A percentile compares a stretch with the other conserved stretches of the same genome.
Conservation (phyloP, 2,113 vertebrate genomes). For the Nicator chloris region DNA sequence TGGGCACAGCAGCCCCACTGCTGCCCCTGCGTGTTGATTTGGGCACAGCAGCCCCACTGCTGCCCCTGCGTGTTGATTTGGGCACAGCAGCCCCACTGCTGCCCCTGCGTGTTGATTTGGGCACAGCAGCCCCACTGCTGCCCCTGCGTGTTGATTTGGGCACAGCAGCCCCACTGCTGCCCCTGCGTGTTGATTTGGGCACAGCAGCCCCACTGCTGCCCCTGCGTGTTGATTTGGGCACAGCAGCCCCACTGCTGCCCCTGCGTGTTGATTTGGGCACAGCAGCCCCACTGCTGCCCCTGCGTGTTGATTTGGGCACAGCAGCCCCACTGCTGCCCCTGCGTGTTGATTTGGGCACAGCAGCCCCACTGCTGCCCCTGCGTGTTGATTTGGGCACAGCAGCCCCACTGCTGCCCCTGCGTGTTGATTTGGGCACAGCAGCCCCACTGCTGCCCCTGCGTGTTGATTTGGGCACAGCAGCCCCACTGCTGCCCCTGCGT, state of each 20-base stretch:
- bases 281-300: fast-evolving
- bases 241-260: fast-evolving
- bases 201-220: fast-evolving
- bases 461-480: neutral
- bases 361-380: no score
- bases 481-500: no score
- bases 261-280: fast-evolving
- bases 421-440: fast-evolving
- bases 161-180: fast-evolving
- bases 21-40: no score
- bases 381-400: fast-evolving
- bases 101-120: fast-evolving
- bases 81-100: fast-evolving
- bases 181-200: fast-evolving
- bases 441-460: no score
- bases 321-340: fast-evolving
- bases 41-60: fast-evolving
- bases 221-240: fast-evolving
- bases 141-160: fast-evolving
- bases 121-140: fast-evolving
- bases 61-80: no score
- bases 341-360: fast-evolving
- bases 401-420: no score
- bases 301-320: fast-evolving
- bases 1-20: fast-evolving